phyloP scores from a whole-genome alignment of 2,888 invertebrate genomes.

The Mythimna loreyi region DNA sequence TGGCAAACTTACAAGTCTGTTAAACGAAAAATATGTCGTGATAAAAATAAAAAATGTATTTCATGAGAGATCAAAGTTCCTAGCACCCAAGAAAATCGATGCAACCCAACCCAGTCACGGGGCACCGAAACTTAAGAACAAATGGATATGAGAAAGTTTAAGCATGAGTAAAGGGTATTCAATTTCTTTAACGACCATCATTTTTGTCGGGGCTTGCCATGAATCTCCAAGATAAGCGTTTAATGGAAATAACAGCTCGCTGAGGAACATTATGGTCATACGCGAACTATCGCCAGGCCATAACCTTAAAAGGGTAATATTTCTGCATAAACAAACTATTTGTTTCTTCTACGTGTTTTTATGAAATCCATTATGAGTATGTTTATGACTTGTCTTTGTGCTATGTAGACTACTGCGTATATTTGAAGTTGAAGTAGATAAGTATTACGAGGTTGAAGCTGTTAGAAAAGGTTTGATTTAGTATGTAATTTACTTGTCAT shows the following conservation, averaged over 20 bases:
- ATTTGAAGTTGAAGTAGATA: constrained; percentile 37
- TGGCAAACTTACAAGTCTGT: background rate
- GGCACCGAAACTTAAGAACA: constrained; percentile 67
- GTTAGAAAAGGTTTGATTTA: constrained; percentile 38
- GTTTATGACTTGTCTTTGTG: constrained; percentile 49
- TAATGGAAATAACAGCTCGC: constrained; percentile 84
- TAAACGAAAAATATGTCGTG: background rate
- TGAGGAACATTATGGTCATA: constrained; percentile 80
- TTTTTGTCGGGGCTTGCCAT: constrained; percentile 82
- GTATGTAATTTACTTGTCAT: constrained; percentile 17
- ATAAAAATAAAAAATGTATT: background rate
- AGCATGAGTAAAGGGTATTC: constrained; percentile 83
- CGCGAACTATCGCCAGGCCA: constrained; percentile 78
- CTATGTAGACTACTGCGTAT: constrained; percentile 9
- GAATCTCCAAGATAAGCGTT: constrained; percentile 87
- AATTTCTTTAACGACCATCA: constrained; percentile 86
- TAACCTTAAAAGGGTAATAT: constrained; percentile 77
- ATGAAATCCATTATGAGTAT: constrained; percentile 55
- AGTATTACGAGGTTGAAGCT: constrained; percentile 10
- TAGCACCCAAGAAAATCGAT: constrained; percentile 4
- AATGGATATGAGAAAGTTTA: constrained; percentile 74
- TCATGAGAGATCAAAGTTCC: background rate
- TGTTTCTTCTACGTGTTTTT: constrained; percentile 71
- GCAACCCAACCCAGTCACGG: constrained; percentile 34
- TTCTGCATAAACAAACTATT: constrained; percentile 78